phyloP scores from a whole-genome alignment of 2,888 invertebrate genomes.

The Cybosia mesomella region DNA sequence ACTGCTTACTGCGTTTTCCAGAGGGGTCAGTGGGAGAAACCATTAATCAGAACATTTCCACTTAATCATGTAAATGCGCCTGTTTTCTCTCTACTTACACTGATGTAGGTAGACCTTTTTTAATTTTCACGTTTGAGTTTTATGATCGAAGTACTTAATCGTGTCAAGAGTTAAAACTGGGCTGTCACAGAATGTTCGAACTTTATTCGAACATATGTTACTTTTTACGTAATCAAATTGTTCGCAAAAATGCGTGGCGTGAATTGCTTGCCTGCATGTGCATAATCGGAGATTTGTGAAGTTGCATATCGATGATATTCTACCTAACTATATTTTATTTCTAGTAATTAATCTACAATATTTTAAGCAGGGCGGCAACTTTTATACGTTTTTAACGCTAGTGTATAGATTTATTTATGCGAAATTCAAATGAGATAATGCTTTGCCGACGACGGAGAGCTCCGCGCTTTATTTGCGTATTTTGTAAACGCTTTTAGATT shows the following conservation, averaged over 20 bases:
- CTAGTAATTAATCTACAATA: background rate
- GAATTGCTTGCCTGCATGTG: conserved; percentile 5
- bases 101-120: conserved; percentile 52
- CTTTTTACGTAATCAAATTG: conserved; percentile 20
- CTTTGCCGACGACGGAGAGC: conserved; percentile 55
- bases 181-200: conserved; percentile 8
- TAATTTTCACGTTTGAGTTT: conserved; percentile 63
- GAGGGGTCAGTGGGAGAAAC: conserved; percentile 74
- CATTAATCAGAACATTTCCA: conserved; percentile 83
- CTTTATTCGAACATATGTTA: conserved; percentile 19
- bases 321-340: conserved; percentile 16
- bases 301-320: conserved; percentile 13
- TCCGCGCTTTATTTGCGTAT: conserved; percentile 60
- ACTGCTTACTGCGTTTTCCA: conserved; percentile 75
- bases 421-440: conserved; percentile 67
- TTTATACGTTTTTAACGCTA: conserved; percentile 2
- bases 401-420: conserved; percentile 50
- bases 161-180: conserved; percentile 35
- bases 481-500: conserved; percentile 70
- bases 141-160: conserved; percentile 29
- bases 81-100: conserved; percentile 63
- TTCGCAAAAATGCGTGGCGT: conserved; percentile 25
- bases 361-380: background rate
- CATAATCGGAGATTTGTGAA: conserved; percentile 24
- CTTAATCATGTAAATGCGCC: conserved; percentile 74